Evolutionary conservation across 2,797 vertebrate species (phyloP).

Genomic region (Balearica regulorum): DNA sequence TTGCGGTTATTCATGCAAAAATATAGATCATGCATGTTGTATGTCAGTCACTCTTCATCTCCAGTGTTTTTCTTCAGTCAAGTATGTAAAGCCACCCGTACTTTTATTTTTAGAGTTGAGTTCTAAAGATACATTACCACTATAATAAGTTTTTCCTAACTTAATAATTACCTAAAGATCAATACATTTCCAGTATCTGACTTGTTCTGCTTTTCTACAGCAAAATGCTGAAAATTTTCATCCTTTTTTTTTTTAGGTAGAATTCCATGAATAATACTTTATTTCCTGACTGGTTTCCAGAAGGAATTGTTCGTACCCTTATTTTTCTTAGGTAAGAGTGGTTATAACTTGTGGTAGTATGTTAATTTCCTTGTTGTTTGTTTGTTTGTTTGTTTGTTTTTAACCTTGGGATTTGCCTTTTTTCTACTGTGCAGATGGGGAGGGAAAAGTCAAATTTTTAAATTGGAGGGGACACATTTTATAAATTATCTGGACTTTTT

Average conservation of each 20-base stretch:
- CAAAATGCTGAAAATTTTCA: neutral
- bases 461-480: neutral
- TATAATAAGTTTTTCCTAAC: neutral
- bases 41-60: neutral
- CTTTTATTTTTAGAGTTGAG: slow-evolving; percentile 41
- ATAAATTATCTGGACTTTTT: neutral
- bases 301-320: neutral
- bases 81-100: neutral
- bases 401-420: neutral
- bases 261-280: slow-evolving; percentile 46
- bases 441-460: neutral
- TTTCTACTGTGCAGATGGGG: neutral
- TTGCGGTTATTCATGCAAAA: neutral
- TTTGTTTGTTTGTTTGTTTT: neutral
- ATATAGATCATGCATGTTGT: neutral
- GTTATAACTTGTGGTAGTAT: neutral
- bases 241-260: slow-evolving; percentile 59
- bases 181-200: neutral
- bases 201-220: neutral
- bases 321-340: slow-evolving; percentile 72
- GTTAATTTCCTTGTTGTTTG: neutral
- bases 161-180: neutral
- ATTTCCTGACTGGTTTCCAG: slow-evolving; percentile 50
- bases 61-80: slow-evolving; percentile 1
- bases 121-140: neutral